phyloP scores from a whole-genome alignment of 1,140 invertebrate species.

The Spodoptera litura region DNA sequence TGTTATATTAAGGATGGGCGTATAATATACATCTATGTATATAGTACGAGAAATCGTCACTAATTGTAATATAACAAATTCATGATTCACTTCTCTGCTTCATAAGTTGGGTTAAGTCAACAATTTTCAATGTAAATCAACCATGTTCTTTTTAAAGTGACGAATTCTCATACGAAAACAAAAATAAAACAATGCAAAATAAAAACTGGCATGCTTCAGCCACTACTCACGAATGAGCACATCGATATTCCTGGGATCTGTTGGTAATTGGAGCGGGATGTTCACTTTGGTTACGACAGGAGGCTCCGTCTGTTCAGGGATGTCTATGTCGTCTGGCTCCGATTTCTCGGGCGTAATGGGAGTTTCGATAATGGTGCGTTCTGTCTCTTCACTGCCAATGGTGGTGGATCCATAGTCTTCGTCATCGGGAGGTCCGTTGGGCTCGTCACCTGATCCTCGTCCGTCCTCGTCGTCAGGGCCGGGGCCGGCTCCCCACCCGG shows the following conservation, averaged over 20 bases:
- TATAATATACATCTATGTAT: slow-evolving; percentile 20
- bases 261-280: slow-evolving; percentile 56
- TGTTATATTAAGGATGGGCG: not conserved
- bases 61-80: not conserved
- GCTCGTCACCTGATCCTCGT: slow-evolving; percentile 78
- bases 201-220: slow-evolving; percentile 83
- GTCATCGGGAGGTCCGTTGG: slow-evolving; percentile 72
- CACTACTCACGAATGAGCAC: slow-evolving; percentile 84
- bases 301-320: slow-evolving; percentile 56
- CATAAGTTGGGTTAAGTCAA: not conserved
- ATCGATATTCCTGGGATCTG: slow-evolving; percentile 69
- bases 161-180: slow-evolving; percentile 48
- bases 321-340: slow-evolving; percentile 53
- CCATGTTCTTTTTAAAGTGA: not conserved
- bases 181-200: slow-evolving; percentile 73
- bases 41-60: slow-evolving; percentile 7
- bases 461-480: slow-evolving; percentile 85
- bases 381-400: slow-evolving; percentile 37
- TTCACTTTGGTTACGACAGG: slow-evolving; percentile 50
- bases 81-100: not conserved
- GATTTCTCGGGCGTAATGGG: slow-evolving; percentile 24
- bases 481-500: slow-evolving; percentile 83
- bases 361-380: slow-evolving; percentile 21
- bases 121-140: not conserved
- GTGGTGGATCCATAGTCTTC: slow-evolving; percentile 69